Evolutionary conservation across 2,113 vertebrate genomes (phyloP).

Genomic region (Uropsilus gracilis): DNA sequence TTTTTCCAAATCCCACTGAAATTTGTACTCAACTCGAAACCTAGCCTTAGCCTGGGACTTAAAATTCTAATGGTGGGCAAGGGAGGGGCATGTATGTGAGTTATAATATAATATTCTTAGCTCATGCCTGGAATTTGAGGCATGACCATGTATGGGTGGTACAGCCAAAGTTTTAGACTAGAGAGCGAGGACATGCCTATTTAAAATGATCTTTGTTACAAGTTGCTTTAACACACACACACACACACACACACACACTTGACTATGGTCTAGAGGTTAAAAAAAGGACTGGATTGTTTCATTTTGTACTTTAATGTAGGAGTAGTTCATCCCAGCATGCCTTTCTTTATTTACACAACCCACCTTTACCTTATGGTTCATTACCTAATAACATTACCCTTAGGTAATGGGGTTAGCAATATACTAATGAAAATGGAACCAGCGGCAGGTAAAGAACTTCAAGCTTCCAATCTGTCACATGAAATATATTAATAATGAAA

Average conservation of each 20-base stretch:
- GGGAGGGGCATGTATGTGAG: slow-evolving; percentile 27
- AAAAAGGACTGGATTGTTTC: slow-evolving; percentile 80
- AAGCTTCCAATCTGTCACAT: slow-evolving; percentile 40
- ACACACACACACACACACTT: slow-evolving; percentile 32
- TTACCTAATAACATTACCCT: slow-evolving; percentile 61
- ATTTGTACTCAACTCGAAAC: slow-evolving; percentile 70
- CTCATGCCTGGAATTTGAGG: slow-evolving; percentile 67
- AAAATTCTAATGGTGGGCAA: slow-evolving; percentile 74
- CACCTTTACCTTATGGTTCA: slow-evolving; percentile 71
- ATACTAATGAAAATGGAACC: slow-evolving; percentile 67
- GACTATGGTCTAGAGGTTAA: slow-evolving; percentile 73
- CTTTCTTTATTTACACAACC: slow-evolving; percentile 77
- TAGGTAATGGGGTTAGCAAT: slow-evolving; percentile 57
- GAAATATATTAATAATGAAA: slow-evolving; percentile 2
- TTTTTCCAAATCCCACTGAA: slow-evolving; percentile 85
- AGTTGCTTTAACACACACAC: slow-evolving; percentile 46
- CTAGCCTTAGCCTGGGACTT: slow-evolving; percentile 74
- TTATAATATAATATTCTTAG: slow-evolving; percentile 71
- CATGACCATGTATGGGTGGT: slow-evolving; percentile 56
- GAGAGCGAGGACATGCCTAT: slow-evolving; percentile 62
- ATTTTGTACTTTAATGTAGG: slow-evolving; percentile 67
- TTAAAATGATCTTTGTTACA: slow-evolving; percentile 67
- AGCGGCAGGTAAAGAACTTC: slow-evolving; percentile 22
- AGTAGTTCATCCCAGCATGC: slow-evolving; percentile 62
- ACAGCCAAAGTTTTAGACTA: slow-evolving; percentile 58